Evolutionary conservation across 1,140 invertebrate genomes (phyloP).

Genomic region (Nebria ingens): DNA sequence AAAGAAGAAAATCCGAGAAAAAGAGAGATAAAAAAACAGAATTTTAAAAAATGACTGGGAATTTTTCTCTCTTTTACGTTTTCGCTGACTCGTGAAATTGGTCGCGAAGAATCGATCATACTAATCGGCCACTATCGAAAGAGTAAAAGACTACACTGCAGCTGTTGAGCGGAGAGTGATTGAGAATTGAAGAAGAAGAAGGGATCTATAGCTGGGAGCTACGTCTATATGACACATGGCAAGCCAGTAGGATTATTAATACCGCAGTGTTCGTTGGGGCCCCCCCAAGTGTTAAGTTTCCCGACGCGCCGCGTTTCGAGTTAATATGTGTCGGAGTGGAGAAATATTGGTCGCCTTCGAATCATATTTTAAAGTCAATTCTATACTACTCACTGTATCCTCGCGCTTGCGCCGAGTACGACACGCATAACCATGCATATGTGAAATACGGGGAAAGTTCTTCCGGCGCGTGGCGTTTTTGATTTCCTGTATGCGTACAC

Average conservation of each 20-base stretch:
- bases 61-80: conserved; percentile 3
- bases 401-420: too few species aligned
- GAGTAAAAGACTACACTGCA: too few species aligned
- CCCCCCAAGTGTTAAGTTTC: conserved; percentile 18
- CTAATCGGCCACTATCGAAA: conserved; percentile 6
- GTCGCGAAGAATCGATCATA: neutral
- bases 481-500: too few species aligned
- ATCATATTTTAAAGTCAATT: conserved; percentile 28
- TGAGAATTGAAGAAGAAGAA: neutral
- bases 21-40: too few species aligned
- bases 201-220: neutral
- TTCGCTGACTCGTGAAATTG: conserved; percentile 5
- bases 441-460: too few species aligned
- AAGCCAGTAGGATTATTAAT: conserved; percentile 21
- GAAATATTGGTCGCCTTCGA: conserved; percentile 25
- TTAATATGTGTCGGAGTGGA: conserved; percentile 26
- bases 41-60: conserved; percentile 2
- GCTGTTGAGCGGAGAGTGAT: neutral
- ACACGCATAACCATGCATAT: too few species aligned
- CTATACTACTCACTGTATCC: too few species aligned
- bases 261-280: conserved; percentile 16
- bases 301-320: conserved; percentile 16
- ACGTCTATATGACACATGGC: conserved; percentile 10
- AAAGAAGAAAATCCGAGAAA: neutral
- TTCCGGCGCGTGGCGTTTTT: too few species aligned